phyloP scores from a whole-genome alignment of 2,797 vertebrate species.

The Falco rusticolus region DNA sequence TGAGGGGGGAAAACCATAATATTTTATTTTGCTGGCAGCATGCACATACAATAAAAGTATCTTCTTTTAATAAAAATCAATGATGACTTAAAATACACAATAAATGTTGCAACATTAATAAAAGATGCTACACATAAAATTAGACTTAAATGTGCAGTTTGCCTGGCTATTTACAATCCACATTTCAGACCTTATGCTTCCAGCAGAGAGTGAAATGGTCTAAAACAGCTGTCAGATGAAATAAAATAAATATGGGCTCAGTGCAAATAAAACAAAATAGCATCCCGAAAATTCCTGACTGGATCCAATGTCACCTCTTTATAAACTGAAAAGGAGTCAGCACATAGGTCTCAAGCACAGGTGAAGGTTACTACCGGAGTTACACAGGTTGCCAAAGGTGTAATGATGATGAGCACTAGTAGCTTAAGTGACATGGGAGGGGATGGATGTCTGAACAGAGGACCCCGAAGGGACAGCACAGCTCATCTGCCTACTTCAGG shows the following conservation, averaged over 20 bases:
- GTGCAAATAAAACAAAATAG: slow-evolving; percentile 49
- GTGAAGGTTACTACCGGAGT: background rate
- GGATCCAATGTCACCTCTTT: background rate
- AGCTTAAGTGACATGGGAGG: background rate
- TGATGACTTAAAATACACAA: slow-evolving; percentile 70
- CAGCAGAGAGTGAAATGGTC: slow-evolving; percentile 62
- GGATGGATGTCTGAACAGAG: background rate
- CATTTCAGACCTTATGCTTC: slow-evolving; percentile 63
- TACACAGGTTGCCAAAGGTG: background rate
- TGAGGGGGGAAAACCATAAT: background rate
- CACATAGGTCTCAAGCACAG: background rate
- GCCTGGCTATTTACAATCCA: slow-evolving; percentile 60
- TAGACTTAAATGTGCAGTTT: slow-evolving; percentile 59
- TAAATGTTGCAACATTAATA: slow-evolving; percentile 73
- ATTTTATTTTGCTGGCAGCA: slow-evolving; percentile 69
- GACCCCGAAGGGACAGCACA: background rate
- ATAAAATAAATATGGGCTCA: slow-evolving; percentile 63
- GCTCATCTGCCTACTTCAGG: background rate
- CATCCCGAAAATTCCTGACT: background rate
- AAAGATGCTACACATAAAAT: slow-evolving; percentile 69
- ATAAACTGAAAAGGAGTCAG: background rate
- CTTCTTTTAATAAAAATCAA: slow-evolving; percentile 78
- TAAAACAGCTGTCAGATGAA: slow-evolving; percentile 72
- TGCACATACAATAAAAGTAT: slow-evolving; percentile 59
- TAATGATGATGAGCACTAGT: background rate